phyloP scores from a whole-genome alignment of 2,113 vertebrate genomes.

The Parotia lawesii region DNA sequence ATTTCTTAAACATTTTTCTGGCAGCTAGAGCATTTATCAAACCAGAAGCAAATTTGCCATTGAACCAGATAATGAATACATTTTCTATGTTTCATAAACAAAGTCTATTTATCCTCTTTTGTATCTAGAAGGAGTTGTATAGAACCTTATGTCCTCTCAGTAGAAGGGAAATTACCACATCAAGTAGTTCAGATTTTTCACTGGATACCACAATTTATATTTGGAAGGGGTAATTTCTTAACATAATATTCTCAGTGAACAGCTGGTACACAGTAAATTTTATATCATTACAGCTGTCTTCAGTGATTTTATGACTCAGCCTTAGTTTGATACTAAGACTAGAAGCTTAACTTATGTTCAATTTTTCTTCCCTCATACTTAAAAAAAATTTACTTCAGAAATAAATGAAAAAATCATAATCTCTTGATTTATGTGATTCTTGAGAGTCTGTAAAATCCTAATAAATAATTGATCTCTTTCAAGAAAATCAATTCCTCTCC shows the following conservation, averaged over 20 bases:
- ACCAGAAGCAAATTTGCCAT: not conserved
- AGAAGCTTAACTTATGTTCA: not conserved
- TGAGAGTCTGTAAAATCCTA: not conserved
- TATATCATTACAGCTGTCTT: constrained; percentile 3
- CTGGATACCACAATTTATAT: not conserved
- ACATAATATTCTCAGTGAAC: not conserved
- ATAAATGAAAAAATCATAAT: not conserved
- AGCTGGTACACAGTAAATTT: constrained; percentile 6
- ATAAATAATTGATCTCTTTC: constrained; percentile 15
- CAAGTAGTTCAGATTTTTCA: not conserved
- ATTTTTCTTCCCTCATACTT: not conserved
- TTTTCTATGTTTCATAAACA: not conserved
- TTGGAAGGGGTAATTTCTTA: not conserved
- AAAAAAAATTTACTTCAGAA: not conserved
- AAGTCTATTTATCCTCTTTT: not conserved
- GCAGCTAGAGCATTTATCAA: not conserved
- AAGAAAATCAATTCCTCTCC: not conserved
- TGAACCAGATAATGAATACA: not conserved
- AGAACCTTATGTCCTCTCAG: not conserved
- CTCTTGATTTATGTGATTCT: constrained; percentile 5
- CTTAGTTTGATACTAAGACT: not conserved
- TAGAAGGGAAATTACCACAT: not conserved
- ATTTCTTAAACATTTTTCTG: not conserved
- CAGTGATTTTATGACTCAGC: constrained; percentile 8
- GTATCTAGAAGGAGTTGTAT: not conserved